These are phyloP conservation scores for Athalia circularis DNA, from an alignment of 2,888 invertebrate genomes.

Conservation along the genomic window DNA sequence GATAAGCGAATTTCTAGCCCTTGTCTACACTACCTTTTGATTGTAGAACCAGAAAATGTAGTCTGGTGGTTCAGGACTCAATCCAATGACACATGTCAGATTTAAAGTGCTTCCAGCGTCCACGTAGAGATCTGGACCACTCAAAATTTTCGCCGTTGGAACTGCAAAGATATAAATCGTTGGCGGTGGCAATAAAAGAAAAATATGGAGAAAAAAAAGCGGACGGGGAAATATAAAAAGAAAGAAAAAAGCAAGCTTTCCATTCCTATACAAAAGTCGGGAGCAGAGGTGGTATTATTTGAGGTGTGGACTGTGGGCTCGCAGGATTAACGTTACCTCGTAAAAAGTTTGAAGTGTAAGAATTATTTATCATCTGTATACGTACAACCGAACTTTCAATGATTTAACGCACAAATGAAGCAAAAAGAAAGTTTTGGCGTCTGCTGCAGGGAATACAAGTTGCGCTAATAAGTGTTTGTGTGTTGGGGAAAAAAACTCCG, in stretches of 20 bases:
- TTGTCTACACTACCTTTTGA: slow-evolving; percentile 75
- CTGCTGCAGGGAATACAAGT: not conserved
- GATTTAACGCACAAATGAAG: slow-evolving; percentile 5
- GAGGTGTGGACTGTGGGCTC: not conserved
- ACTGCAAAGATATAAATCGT: slow-evolving; percentile 75
- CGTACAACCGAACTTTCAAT: slow-evolving; percentile 24
- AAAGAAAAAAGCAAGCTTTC: not conserved
- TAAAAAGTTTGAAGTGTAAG: slow-evolving; percentile 28
- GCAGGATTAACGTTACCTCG: slow-evolving; percentile 16
- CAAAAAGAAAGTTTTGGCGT: not conserved
- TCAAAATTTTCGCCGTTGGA: slow-evolving; percentile 85
- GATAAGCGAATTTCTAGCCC: not conserved
- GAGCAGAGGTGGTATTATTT: slow-evolving; percentile 18
- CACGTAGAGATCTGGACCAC: slow-evolving; percentile 86
- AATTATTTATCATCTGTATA: slow-evolving; percentile 17
- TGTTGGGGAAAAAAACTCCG: no score
- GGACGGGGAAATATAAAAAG: not conserved
- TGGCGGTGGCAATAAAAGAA: slow-evolving; percentile 40
- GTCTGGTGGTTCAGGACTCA: slow-evolving; percentile 83
- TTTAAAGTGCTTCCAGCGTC: slow-evolving; percentile 89
- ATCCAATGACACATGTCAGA: slow-evolving; percentile 85
- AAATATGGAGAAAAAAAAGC: slow-evolving; percentile 28
- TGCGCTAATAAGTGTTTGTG: not conserved
- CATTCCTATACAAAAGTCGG: slow-evolving; percentile 10
- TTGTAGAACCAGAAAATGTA: slow-evolving; percentile 81